Evolutionary conservation across 2,113 vertebrate species (phyloP).

Genomic region (Erinaceus europaeus): DNA sequence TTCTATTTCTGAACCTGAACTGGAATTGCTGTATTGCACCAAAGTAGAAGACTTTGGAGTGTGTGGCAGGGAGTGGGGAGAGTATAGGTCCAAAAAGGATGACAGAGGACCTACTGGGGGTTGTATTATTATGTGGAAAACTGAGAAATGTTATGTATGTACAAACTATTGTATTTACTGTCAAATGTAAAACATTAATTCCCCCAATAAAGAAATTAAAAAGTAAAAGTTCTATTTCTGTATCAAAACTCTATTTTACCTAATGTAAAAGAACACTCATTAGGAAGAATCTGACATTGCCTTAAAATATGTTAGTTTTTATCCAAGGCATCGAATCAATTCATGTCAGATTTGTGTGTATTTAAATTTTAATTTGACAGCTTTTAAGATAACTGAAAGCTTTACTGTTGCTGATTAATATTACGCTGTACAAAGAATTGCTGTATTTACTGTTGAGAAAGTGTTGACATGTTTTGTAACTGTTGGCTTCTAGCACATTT

Average conservation of each 20-base stretch:
- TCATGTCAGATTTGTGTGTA: neutral
- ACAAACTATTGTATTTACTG: too few relatives aligned
- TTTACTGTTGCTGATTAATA: slow-evolving; percentile 2
- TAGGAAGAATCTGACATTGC: neutral
- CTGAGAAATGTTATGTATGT: too few relatives aligned
- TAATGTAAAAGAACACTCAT: neutral
- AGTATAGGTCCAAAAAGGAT: too few relatives aligned
- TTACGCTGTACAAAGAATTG: neutral
- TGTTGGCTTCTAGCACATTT: slow-evolving; percentile 22
- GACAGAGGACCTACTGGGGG: too few relatives aligned
- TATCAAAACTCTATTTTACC: slow-evolving; percentile 1
- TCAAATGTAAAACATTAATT: too few relatives aligned
- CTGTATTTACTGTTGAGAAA: slow-evolving; percentile 3
- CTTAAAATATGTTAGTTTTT: neutral
- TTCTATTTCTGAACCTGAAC: too few relatives aligned
- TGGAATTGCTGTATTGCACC: too few relatives aligned
- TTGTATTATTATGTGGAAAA: too few relatives aligned
- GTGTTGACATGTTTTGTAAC: slow-evolving; percentile 19
- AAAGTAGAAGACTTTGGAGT: too few relatives aligned
- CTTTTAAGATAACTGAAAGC: slow-evolving; percentile 24
- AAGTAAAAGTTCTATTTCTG: neutral
- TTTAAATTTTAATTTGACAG: neutral
- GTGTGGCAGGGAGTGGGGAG: too few relatives aligned
- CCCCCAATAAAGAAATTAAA: too few relatives aligned
- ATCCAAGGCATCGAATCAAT: neutral